Base-by-base conservation (phyloP, 1,140 invertebrate genomes). In the Melitaea cinxia region DNA sequence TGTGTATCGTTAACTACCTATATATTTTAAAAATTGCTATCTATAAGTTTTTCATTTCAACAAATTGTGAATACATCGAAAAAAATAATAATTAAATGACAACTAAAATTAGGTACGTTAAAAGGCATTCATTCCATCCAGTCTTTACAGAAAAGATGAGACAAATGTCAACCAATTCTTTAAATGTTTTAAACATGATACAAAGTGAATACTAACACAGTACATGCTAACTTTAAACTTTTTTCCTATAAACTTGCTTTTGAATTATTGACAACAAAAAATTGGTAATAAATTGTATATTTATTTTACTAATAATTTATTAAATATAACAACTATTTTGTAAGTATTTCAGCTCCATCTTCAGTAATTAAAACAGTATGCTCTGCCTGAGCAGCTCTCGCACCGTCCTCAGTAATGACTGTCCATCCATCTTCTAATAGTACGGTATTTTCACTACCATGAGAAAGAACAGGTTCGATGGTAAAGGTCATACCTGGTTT, bases 401-500 rank as follows among this genome's bases (percentile, higher is more conserved):
- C 93, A 75, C 94, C 90, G 79, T 99, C 97, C 5, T 91, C 63
- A 0, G 96, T 97, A 0, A 96, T 91, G 5, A 95, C 94, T 1
- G 97, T 98, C 97, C 97, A 99, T 0, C 95, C 94, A 90, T 99
- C 97, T 37, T 96, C 93, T 21, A 97, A 89, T 42, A 98, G 91
- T 1, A 93, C 88, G 19, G 96, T 92, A 17, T 95, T 91, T 9
- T 92, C 84, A 1, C 75, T 84, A 0, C 97, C 97, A 77, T 97
- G 94, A 15, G 93, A 93, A 15, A 99, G 77, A 12, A 96, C 94
- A n/a, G 98, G 98, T 82, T 99, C 98, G 42, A 99, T 96, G 0
- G 98, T 99, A 81, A 99, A 99, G 1, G 96, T 96, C 96, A 98
- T 98, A 19, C 97, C 97, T 39, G 95, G 79, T 70, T 93, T 74